Evolutionary conservation across 2,113 vertebrate species (phyloP).

Genomic region (Mus spicilegus): DNA sequence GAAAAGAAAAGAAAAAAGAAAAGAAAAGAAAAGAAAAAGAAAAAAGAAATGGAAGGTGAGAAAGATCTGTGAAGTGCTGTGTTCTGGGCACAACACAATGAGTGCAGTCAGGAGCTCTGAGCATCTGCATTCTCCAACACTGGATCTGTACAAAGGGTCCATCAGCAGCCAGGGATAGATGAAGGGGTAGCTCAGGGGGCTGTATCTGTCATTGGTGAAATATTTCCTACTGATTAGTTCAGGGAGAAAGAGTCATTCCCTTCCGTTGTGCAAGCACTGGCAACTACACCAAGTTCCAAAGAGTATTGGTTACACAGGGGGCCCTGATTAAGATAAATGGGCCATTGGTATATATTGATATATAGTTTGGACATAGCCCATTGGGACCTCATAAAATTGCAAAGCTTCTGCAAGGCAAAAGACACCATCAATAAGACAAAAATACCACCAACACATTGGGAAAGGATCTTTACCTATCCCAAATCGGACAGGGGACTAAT

Average conservation of each 20-base stretch:
- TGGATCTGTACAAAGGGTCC: background rate
- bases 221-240: background rate
- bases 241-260: background rate
- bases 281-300: background rate
- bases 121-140: background rate
- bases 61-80: background rate
- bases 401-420: no score
- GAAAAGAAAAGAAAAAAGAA: no score
- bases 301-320: no score
- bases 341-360: no score
- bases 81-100: no score
- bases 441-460: no score
- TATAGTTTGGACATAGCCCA: no score
- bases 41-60: background rate
- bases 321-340: background rate
- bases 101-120: background rate
- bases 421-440: no score
- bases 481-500: no score
- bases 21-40: no score
- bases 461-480: no score
- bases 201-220: background rate
- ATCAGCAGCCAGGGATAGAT: background rate
- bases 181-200: background rate
- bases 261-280: background rate
- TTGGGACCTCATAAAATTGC: no score